Base-by-base conservation (phyloP, 2,113 vertebrate species). In the Phyllopteryx taeniolatus region DNA sequence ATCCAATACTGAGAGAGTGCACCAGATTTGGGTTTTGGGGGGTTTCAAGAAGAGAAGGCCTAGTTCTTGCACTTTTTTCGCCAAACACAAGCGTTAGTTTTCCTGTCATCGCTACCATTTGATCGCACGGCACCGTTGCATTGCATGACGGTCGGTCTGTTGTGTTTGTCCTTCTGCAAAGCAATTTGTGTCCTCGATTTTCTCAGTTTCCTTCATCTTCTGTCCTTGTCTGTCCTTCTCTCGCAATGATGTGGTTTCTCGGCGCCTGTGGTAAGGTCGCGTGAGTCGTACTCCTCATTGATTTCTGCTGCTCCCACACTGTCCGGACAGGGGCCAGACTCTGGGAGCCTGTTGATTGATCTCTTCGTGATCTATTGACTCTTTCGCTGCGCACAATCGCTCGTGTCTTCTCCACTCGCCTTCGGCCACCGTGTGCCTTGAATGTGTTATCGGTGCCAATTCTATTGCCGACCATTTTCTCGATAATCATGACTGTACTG, bases 291-390 rank as follows among this genome's bases (percentile, higher is more conserved):
- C 76, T 80, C 77, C 79, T 78, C 86, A 92, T 92, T 88, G 91
- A 92, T 91, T 85, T 70, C 78, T 79, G 53, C 51, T 62, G 76
- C 79, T 66, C 75, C 74, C 68, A 66, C 1, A 27, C 68, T 43
- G 68, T 71, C 70, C 70, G 2, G 71, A 68, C 65, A 72, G n/a
- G 79, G 71, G 42, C 64, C 80, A 46, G 83, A 79, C 70, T 57
- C 75, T 67, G 7, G 79, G 80, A 85, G 82, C 80, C 82, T 39
- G 6, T 46, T 87, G 88, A 91, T 91, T 90, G 87, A 91, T 91
- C 85, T 85, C 78, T 54, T 76, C 73, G 20, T 54, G 76, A 83
- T 86, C 72, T 72, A 63, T 67, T 44, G 51, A 61, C 60, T 54
- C 54, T 54, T 46, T 69, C 43, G 12, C 10, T n/a, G 53, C 8